These are phyloP conservation scores for Platyrinchus mystaceus DNA, from an alignment of 2,797 vertebrate species.

Conservation along the genomic window DNA sequence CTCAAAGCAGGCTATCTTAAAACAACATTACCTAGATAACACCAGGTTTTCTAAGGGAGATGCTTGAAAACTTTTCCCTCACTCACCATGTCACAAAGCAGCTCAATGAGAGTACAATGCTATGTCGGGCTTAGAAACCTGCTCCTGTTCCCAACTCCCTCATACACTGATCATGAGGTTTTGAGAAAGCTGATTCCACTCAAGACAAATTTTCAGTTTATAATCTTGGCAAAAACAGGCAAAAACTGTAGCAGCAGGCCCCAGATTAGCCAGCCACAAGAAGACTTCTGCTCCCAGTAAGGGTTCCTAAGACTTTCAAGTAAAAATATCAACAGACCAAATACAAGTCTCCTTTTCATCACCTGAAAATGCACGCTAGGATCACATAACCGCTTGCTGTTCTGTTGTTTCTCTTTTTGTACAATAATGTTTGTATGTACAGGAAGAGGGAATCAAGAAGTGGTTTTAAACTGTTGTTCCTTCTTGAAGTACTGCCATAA, in stretches of 20 bases:
- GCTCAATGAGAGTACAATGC: accelerated
- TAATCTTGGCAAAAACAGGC: not conserved
- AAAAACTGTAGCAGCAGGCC: not conserved
- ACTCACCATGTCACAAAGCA: not conserved
- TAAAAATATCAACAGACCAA: not conserved
- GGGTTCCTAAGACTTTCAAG: not conserved
- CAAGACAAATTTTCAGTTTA: not conserved
- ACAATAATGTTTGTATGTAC: not conserved
- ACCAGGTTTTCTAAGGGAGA: not conserved
- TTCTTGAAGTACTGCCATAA: not conserved
- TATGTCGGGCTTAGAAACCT: accelerated
- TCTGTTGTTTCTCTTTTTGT: not conserved
- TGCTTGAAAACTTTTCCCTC: not conserved
- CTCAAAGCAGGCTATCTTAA: not conserved
- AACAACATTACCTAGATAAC: not conserved
- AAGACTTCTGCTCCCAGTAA: not conserved
- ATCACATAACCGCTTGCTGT: not conserved
- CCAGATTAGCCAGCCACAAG: not conserved
- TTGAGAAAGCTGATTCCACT: not conserved
- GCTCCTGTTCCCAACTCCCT: not conserved
- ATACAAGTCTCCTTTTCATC: not conserved
- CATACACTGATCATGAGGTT: not conserved
- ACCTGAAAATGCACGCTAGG: not conserved
- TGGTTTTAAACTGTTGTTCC: not conserved
- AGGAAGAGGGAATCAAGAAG: not conserved